These are phyloP conservation scores for Blastomussa wellsi DNA, from an alignment of 92 coral and sea anemone species.

Conservation along the genomic window DNA sequence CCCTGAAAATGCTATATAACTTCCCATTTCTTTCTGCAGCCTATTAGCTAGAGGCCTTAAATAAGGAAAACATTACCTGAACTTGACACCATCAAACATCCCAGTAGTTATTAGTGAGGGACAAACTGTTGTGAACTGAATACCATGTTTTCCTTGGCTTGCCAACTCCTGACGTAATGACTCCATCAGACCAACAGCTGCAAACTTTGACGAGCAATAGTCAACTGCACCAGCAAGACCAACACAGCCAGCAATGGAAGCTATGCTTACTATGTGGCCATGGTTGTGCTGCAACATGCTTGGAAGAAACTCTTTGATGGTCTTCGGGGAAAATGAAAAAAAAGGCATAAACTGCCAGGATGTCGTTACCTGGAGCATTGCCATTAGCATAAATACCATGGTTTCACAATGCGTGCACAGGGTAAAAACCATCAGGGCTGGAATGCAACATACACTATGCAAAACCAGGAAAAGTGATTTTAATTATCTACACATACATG, in stretches of 20 bases:
- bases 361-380: not conserved
- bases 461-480: too few relatives aligned
- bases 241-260: constrained; percentile 76
- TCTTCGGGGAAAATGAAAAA: constrained; percentile 46
- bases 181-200: constrained; percentile 91
- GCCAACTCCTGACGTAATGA: constrained; percentile 80
- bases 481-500: too few relatives aligned
- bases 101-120: constrained; percentile 91
- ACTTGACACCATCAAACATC: constrained; percentile 86
- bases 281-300: constrained; percentile 77
- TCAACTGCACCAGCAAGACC: constrained; percentile 84
- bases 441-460: too few relatives aligned
- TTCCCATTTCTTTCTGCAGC: not conserved
- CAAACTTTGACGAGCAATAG: constrained; percentile 93
- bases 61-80: constrained; percentile 52
- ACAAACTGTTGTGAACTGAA: constrained; percentile 84
- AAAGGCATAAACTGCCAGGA: not conserved
- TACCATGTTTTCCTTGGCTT: constrained; percentile 54
- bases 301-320: constrained; percentile 84
- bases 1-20: too few relatives aligned
- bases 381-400: not conserved
- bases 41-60: too few relatives aligned
- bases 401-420: not conserved
- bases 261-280: constrained; percentile 85
- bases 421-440: too few relatives aligned